Conservation (phyloP, 2,888 invertebrate genomes). For the Malacosoma neustria region DNA sequence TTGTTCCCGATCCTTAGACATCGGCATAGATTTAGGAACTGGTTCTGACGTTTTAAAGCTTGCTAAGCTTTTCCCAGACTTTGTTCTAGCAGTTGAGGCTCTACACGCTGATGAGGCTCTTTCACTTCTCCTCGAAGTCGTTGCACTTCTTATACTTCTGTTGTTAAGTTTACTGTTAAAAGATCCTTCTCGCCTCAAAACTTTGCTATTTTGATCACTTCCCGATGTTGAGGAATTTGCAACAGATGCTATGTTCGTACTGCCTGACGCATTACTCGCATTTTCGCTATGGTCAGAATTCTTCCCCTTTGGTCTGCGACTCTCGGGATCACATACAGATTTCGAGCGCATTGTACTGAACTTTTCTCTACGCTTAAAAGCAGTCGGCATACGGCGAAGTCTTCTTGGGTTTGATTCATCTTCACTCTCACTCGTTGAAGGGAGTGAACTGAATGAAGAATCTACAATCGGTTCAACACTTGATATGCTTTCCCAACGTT, state of each 20-base stretch:
- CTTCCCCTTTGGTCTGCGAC: slow-evolving; percentile 39
- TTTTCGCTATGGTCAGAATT: slow-evolving; percentile 57
- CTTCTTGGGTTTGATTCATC: slow-evolving; percentile 51
- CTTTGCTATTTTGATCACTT: slow-evolving; percentile 55
- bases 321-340: slow-evolving; percentile 68
- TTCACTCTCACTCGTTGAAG: slow-evolving; percentile 65
- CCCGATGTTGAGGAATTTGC: slow-evolving; percentile 64
- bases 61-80: slow-evolving; percentile 66
- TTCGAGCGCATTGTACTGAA: slow-evolving; percentile 59
- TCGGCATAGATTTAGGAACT: slow-evolving; percentile 59
- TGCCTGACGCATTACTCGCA: slow-evolving; percentile 56
- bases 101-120: slow-evolving; percentile 67
- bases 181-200: slow-evolving; percentile 51
- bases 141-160: slow-evolving; percentile 68
- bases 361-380: slow-evolving; percentile 50
- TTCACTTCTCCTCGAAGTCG: slow-evolving; percentile 54
- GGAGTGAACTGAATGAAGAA: slow-evolving; percentile 77
- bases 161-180: slow-evolving; percentile 45
- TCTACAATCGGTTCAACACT: slow-evolving; percentile 83
- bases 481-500: slow-evolving; percentile 78
- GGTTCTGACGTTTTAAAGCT: slow-evolving; percentile 65
- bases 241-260: slow-evolving; percentile 55
- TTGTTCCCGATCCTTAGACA: slow-evolving; percentile 81
- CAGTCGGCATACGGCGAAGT: slow-evolving; percentile 52
- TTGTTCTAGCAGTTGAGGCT: slow-evolving; percentile 78